Evolutionary conservation across 2,797 vertebrate species (phyloP).

Genomic region (Tenualosa ilisha): DNA sequence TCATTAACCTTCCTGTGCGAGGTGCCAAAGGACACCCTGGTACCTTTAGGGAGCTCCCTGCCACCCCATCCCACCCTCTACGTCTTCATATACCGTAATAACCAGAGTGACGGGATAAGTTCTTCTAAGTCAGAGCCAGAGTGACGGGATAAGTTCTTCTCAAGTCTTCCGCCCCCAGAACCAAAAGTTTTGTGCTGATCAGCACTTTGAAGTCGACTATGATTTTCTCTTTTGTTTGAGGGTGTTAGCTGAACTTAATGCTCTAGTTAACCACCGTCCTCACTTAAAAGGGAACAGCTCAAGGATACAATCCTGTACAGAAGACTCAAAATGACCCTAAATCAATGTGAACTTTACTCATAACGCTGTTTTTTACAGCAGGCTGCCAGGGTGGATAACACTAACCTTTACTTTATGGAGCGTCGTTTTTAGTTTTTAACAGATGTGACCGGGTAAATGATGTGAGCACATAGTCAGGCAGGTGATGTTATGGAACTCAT

Average conservation of each 20-base stretch:
- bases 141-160: neutral
- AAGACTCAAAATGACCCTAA: neutral
- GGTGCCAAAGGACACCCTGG: neutral
- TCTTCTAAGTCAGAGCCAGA: neutral
- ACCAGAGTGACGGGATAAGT: neutral
- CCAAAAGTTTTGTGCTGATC: constrained; percentile 13
- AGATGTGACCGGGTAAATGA: neutral
- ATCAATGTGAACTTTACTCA: neutral
- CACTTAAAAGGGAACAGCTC: neutral
- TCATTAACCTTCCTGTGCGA: neutral
- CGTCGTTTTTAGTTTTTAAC: neutral
- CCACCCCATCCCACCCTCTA: neutral
- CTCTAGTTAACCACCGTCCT: neutral
- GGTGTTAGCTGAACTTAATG: constrained; percentile 17
- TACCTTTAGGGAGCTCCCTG: neutral
- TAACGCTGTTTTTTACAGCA: too few species aligned
- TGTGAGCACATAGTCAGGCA: neutral
- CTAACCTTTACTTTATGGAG: neutral
- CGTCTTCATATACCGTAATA: neutral
- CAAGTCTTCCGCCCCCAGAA: neutral
- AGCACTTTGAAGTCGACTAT: constrained; percentile 11
- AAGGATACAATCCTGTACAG: neutral
- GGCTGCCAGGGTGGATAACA: neutral
- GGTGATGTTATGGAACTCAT: neutral
- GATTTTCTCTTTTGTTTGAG: constrained; percentile 12